phyloP scores from a whole-genome alignment of 2,888 invertebrate species.

The Xestia rhomboidea region DNA sequence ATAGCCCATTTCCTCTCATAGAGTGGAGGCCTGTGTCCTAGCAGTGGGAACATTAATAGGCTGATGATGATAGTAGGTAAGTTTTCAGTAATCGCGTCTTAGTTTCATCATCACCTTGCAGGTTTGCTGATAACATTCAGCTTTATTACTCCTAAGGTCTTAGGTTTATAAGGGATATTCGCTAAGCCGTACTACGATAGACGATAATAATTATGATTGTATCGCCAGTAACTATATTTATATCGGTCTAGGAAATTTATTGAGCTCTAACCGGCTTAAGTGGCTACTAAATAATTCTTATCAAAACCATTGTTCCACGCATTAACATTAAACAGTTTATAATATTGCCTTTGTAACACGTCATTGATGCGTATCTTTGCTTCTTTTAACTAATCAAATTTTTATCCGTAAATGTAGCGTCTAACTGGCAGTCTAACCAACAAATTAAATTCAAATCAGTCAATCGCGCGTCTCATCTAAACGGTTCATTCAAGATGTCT shows the following conservation, averaged over 20 bases:
- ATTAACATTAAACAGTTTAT: conserved; percentile 61
- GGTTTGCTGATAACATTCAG: conserved; percentile 12
- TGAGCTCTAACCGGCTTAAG: conserved; percentile 49
- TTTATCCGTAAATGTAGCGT: conserved; percentile 20
- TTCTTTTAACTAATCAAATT: conserved; percentile 42
- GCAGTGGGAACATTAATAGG: too few species aligned
- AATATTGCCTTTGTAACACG: conserved; percentile 58
- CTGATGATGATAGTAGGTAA: too few species aligned
- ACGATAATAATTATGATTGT: conserved; percentile 63
- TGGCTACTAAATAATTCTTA: conserved; percentile 64
- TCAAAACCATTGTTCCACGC: conserved; percentile 62
- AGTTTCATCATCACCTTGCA: conserved; percentile 24
- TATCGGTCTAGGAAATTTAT: conserved; percentile 58
- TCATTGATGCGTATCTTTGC: conserved; percentile 54
- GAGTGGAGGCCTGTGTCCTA: too few species aligned
- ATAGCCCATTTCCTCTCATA: too few species aligned
- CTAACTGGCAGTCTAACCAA: conserved; percentile 32
- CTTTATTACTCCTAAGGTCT: conserved; percentile 28
- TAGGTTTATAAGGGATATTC: conserved; percentile 40
- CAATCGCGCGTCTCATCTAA: conserved; percentile 68
- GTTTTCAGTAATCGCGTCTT: neutral
- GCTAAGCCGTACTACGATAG: conserved; percentile 48
- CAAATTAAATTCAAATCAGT: conserved; percentile 75
- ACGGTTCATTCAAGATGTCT: conserved; percentile 71
- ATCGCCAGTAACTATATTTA: conserved; percentile 62